Base-by-base conservation (phyloP, 2,113 vertebrate genomes). In the Pedetes capensis region DNA sequence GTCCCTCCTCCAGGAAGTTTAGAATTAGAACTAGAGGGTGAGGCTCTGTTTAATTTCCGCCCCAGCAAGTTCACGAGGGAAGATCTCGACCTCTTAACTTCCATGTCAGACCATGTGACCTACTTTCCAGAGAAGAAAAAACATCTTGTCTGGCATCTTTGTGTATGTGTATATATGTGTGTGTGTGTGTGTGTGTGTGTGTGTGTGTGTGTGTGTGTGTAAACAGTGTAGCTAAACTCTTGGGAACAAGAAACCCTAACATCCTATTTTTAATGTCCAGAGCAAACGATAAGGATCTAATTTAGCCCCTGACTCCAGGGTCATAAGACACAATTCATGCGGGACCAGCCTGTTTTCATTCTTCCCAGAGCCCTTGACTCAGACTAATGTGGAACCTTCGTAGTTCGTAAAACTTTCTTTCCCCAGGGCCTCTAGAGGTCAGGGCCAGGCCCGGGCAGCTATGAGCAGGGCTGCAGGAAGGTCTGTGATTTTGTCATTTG, bases 181-280 rank as follows among this genome's bases (percentile, higher is more conserved):
- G 25, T 69, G 72, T 66, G 44, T 29, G 42, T 78, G 8, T 16
- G 55, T 44, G 25, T 69, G 72, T 63, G 44, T 76, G 61, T 64
- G 51, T 22, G 8, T 76, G 16, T 37, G 55, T 66, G 44, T 29
- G 42, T 78, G 8, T 16, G 55, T 44, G 25, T 69, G 72, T n/a
- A n/a, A n/a, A n/a, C n/a, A n/a, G n/a, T n/a, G n/a, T n/a, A n/a
- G n/a, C n/a, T 86, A 66, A 89, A 47, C 86, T 68, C 76, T 78
- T 92, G 91, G 93, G 91, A 89, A 95, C 69, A 22, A 89, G 92
- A 84, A 89, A 34, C 51, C 72, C 39, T 23, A 57, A 55, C 89
- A 84, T 96, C 94, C 95, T 97, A 92, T 96, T 95, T 95, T 93
- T 10, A 16, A 61, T 8, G 75, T 90, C 87, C 63, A 8, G 63